Evolutionary conservation across 53 echinoderm and acorn worm species (phyloP).

Genomic region (Crossaster papposus): DNA sequence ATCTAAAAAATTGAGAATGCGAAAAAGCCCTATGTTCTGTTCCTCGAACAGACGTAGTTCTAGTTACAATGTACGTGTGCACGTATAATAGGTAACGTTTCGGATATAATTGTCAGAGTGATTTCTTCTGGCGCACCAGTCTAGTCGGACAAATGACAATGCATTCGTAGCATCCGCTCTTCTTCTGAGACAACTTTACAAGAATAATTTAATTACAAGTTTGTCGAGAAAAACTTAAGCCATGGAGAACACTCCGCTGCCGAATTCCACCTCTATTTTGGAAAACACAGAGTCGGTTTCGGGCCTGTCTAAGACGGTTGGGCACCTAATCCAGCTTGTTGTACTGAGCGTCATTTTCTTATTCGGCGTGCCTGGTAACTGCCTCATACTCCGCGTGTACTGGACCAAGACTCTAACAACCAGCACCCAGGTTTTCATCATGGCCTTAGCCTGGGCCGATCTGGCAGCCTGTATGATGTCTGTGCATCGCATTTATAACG

Average conservation of each 20-base stretch:
- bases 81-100: no score
- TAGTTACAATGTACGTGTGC: no score
- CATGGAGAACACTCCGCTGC: neutral
- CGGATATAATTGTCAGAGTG: no score
- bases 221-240: neutral
- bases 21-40: no score
- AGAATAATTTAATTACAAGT: no score
- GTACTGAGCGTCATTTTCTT: neutral
- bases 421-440: constrained; percentile 63
- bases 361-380: constrained; percentile 66
- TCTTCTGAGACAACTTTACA: no score
- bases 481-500: neutral
- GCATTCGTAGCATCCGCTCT: no score
- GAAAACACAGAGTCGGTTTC: neutral
- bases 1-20: no score
- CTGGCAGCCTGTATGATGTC: constrained; percentile 25
- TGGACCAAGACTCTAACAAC: constrained; percentile 56
- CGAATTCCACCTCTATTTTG: neutral
- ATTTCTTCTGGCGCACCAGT: no score
- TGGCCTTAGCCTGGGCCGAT: constrained; percentile 59
- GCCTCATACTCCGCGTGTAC: constrained; percentile 57
- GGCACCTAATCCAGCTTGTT: neutral
- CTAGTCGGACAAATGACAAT: no score
- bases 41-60: no score
- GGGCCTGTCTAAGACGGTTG: neutral